These are phyloP conservation scores for Brachystomella parvula DNA, from an alignment of 1,140 invertebrate genomes.

Conservation along the genomic window DNA sequence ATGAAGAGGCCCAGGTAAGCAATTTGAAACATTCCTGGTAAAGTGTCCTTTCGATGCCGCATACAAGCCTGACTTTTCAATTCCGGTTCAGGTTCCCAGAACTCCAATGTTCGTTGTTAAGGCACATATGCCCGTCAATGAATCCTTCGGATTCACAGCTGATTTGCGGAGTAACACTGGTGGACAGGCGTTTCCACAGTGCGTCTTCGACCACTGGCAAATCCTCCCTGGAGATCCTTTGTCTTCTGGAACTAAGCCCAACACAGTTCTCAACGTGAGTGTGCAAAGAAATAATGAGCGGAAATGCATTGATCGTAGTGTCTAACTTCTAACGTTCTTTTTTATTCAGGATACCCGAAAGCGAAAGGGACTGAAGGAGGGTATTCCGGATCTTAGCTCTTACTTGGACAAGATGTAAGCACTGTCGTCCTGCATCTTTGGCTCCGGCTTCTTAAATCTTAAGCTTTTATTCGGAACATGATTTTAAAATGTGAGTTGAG, in stretches of 20 bases:
- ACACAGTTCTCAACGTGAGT: constrained; percentile 66
- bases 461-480: no score
- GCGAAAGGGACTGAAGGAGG: constrained; percentile 98
- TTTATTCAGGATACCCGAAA: constrained; percentile 92
- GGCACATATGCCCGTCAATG: constrained; percentile 96
- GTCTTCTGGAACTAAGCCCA: constrained; percentile 70
- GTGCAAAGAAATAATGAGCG: no score
- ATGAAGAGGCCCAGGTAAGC: no score
- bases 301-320: no score
- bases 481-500: no score
- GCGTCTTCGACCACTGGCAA: constrained; percentile 99
- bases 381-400: constrained; percentile 81
- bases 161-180: constrained; percentile 97
- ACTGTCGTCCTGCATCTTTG: no score
- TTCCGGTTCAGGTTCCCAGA: constrained; percentile 77
- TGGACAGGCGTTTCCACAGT: constrained; percentile 99
- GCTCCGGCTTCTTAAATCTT: no score
- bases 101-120: constrained; percentile 99
- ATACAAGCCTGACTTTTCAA: no score
- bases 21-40: no score
- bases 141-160: constrained; percentile 98
- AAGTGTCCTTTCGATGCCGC: no score
- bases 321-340: not conserved
- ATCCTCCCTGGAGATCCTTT: constrained; percentile 89
- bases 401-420: constrained; percentile 91